Conservation (phyloP, 1,140 invertebrate species). For the Aporrectodea caliginosa region DNA sequence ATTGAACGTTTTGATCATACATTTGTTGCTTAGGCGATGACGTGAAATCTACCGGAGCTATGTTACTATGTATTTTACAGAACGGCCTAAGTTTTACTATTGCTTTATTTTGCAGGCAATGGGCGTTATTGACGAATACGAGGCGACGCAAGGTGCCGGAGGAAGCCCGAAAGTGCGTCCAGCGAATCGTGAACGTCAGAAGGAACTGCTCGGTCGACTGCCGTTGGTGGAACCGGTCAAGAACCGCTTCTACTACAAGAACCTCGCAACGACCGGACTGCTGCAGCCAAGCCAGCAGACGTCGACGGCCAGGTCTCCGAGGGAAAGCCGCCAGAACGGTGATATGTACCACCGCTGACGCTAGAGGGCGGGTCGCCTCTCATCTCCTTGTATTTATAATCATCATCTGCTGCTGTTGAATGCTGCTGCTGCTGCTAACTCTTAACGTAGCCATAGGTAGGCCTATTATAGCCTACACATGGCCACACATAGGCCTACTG, state of each 20-base stretch:
- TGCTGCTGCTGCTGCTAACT: too few species aligned
- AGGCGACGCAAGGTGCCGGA: background rate
- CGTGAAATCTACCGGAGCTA: too few species aligned
- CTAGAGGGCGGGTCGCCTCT: too few species aligned
- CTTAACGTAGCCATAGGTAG: too few species aligned
- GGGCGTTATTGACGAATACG: constrained; percentile 19
- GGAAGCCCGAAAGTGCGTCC: background rate
- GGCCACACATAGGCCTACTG: too few species aligned
- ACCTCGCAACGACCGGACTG: background rate
- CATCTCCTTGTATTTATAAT: too few species aligned
- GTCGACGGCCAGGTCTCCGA: background rate
- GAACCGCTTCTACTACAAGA: background rate
- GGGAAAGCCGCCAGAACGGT: background rate
- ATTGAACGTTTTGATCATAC: too few species aligned
- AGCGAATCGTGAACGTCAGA: constrained; percentile 12
- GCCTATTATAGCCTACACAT: too few species aligned
- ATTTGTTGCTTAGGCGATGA: too few species aligned
- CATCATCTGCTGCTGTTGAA: too few species aligned
- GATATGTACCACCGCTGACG: too few species aligned
- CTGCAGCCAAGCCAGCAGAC: background rate
- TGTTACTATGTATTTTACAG: too few species aligned
- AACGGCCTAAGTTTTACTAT: background rate
- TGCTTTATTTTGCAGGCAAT: constrained; percentile 11
- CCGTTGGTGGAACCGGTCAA: background rate
- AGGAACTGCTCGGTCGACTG: constrained; percentile 4